phyloP scores from a whole-genome alignment of 2,797 vertebrate species.

The Capromys pilorides region DNA sequence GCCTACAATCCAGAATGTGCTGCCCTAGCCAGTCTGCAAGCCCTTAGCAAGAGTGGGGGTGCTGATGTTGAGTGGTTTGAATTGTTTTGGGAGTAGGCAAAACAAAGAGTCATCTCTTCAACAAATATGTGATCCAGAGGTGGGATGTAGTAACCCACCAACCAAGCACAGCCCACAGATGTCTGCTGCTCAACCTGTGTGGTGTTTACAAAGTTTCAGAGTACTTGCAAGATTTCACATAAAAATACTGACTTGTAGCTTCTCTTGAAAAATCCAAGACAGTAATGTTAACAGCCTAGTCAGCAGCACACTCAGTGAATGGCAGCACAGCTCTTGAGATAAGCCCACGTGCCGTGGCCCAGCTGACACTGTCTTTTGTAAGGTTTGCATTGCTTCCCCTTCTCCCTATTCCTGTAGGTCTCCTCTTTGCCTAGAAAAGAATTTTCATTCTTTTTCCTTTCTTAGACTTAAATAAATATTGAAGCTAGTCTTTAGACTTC shows the following conservation, averaged over 20 bases:
- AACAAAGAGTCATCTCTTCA: not conserved
- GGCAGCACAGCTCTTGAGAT: not conserved
- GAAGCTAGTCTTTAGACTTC: not conserved
- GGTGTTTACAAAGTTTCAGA: not conserved
- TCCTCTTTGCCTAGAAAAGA: conserved; percentile 19
- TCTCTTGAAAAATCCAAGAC: not conserved
- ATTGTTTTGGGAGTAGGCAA: not conserved
- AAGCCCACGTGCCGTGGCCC: rapidly evolving
- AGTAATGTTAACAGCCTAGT: not conserved
- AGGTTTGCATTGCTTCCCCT: not conserved
- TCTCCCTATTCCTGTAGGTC: not conserved
- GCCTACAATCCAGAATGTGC: not conserved
- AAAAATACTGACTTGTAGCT: not conserved
- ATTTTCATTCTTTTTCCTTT: not conserved
- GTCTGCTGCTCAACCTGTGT: not conserved
- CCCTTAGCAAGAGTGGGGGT: not conserved
- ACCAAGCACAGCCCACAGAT: not conserved
- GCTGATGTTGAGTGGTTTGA: not conserved
- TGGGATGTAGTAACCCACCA: not conserved
- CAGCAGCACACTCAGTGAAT: not conserved
- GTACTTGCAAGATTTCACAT: not conserved
- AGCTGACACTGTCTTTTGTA: not conserved
- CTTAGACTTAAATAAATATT: not conserved
- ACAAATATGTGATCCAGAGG: not conserved
- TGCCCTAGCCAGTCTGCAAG: not conserved